Conservation (phyloP, 2,113 vertebrate species). For the Condylura cristata region DNA sequence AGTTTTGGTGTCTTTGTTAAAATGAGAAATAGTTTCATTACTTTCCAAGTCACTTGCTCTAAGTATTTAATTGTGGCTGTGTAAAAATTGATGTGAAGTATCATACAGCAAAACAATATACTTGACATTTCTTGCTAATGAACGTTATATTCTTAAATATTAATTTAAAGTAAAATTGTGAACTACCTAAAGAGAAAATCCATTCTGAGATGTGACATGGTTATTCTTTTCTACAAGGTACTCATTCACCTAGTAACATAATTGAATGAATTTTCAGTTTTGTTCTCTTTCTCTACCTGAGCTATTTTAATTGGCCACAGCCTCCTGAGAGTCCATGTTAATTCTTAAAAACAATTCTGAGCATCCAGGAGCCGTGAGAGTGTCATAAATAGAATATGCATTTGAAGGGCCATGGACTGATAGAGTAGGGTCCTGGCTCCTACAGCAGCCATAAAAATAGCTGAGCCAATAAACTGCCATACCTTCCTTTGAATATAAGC, state of each 20-base stretch:
- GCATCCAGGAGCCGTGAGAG: not conserved
- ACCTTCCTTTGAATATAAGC: slow-evolving; percentile 52
- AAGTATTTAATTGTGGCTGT: not conserved
- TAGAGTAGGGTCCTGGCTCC: not conserved
- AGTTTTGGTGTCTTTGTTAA: not conserved
- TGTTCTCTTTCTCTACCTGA: slow-evolving; percentile 48
- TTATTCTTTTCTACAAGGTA: not conserved
- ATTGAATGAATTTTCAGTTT: slow-evolving; percentile 14
- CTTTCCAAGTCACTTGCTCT: not conserved
- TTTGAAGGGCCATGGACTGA: not conserved
- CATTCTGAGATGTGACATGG: not conserved
- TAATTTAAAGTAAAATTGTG: not conserved
- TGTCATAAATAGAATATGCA: not conserved
- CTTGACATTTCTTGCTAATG: not conserved
- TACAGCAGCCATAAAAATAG: not conserved
- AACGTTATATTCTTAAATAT: not conserved
- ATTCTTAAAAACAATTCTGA: not conserved
- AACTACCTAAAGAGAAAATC: not conserved
- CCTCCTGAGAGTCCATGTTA: slow-evolving; percentile 44
- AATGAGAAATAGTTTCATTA: not conserved
- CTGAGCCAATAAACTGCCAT: not conserved
- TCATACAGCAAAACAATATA: not conserved
- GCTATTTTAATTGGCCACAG: slow-evolving; percentile 11
- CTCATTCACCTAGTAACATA: not conserved
- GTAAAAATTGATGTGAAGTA: slow-evolving; percentile 16